Base-by-base conservation (phyloP, 2,113 vertebrate species). In the Entosphenus tridentatus region DNA sequence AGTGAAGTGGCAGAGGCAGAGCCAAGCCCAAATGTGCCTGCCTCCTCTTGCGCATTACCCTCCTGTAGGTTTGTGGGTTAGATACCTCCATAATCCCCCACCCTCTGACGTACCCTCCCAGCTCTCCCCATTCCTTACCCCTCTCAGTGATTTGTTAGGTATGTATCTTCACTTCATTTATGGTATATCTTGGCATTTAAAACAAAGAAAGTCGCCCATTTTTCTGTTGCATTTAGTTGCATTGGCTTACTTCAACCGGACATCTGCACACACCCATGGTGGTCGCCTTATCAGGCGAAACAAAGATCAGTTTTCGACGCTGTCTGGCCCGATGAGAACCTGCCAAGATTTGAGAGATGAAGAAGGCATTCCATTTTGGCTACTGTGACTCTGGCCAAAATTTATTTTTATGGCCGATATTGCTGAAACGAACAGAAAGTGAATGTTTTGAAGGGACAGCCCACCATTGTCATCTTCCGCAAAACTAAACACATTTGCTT, bases 1-100 rank as follows among this genome's bases (percentile, higher is more conserved):
- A 97, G 77, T 97, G 91, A 83, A 88, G 79, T 77, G 80, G 76
- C 83, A 86, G 83, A 84, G 86, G 80, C n/a, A 21, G n/a, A 16
- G 62, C 21, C 62, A 21, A 65, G 62, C 21, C 21, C n/a, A 16
- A 21, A n/a, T 10, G 62, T 65, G 62, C n/a, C n/a, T 65, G 21
- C 21, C 62, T 10, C n/a, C 9, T 65, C n/a, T 65, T 21, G 21
- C 21, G 62, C n/a, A 65, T 65, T 65, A 21, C 21, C 62, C 62
- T 21, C 21, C 62, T 65, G 9, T 65, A 16, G 8, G 9, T 65
- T 65, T 65, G n/a, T 65, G n/a, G n/a, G 9, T 65, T 65, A 16
- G 62, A 65, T 10, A 65, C 21, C 21, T 65, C 62, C 62, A 65
- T 65, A 9, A 21, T 65, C n/a, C n/a, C 10, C 62, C 8, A 16